These are phyloP conservation scores for Phalacrocorax aristotelis DNA, from an alignment of 2,113 vertebrate genomes.

Conservation along the genomic window DNA sequence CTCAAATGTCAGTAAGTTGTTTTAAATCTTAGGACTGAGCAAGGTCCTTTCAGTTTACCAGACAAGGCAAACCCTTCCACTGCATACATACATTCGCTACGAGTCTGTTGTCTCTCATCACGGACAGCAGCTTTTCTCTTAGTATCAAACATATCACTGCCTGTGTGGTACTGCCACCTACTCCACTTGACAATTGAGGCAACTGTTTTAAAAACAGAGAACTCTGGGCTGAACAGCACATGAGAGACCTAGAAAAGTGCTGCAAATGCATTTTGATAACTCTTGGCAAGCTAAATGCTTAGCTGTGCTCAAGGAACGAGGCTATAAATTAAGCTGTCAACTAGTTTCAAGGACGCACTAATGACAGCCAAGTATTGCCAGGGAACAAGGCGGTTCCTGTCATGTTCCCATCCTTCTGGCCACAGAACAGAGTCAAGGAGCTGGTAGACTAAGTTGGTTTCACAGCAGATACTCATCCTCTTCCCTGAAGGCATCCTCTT, in stretches of 20 bases:
- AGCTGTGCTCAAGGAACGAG: background rate
- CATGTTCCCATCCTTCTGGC: background rate
- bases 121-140: background rate
- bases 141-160: background rate
- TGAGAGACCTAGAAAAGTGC: background rate
- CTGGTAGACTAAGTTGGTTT: background rate
- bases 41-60: background rate
- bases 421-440: background rate
- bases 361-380: background rate
- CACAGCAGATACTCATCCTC: background rate
- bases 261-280: constrained; percentile 22
- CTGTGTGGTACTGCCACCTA: background rate
- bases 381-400: background rate
- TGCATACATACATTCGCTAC: background rate
- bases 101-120: background rate
- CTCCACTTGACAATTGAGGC: background rate
- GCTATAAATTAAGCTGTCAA: constrained; percentile 25
- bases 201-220: background rate
- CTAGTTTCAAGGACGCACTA: constrained; percentile 16
- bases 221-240: background rate
- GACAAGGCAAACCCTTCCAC: background rate
- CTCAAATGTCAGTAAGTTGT: background rate
- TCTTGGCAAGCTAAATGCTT: constrained; percentile 13
- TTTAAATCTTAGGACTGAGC: background rate
- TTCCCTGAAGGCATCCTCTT: background rate